Percentiles rank a stretch among this genome's conserved stretches.
Evolutionary conservation across 2,888 invertebrate species (phyloP).

Genomic region (Uropetala carovei): DNA sequence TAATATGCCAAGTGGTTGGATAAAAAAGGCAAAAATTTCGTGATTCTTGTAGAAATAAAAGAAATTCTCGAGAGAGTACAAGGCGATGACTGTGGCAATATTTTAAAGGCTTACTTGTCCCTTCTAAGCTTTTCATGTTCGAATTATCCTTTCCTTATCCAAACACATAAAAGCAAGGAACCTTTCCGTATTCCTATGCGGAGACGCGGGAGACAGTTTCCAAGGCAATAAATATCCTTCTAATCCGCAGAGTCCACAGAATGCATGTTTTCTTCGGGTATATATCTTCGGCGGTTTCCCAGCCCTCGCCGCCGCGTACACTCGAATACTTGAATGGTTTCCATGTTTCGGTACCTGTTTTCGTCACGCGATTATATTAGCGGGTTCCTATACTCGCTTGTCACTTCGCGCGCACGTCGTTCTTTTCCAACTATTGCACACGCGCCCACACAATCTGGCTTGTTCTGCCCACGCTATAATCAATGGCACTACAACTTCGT

Average conservation of each 20-base stretch:
- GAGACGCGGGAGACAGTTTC: background rate
- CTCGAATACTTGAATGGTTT: too few species aligned
- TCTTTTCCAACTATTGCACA: background rate
- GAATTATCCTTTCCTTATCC: conserved; percentile 15
- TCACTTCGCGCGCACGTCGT: background rate
- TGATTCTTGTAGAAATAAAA: too few species aligned
- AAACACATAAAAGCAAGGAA: conserved; percentile 12
- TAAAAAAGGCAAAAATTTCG: too few species aligned
- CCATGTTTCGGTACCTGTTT: background rate
- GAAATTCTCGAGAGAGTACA: too few species aligned
- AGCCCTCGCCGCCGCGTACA: background rate
- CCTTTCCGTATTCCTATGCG: background rate
- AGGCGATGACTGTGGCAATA: background rate
- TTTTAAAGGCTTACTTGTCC: background rate
- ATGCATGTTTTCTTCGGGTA: background rate
- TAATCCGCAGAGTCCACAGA: background rate
- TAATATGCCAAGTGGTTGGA: too few species aligned
- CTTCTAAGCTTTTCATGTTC: background rate
- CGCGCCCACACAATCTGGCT: background rate
- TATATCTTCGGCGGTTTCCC: background rate
- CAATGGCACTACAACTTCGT: too few species aligned
- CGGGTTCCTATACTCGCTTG: background rate
- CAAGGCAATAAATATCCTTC: background rate
- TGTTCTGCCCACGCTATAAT: too few species aligned
- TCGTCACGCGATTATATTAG: background rate